Base-by-base conservation (phyloP, 2,797 vertebrate genomes). In the Sebastes vulpes region DNA sequence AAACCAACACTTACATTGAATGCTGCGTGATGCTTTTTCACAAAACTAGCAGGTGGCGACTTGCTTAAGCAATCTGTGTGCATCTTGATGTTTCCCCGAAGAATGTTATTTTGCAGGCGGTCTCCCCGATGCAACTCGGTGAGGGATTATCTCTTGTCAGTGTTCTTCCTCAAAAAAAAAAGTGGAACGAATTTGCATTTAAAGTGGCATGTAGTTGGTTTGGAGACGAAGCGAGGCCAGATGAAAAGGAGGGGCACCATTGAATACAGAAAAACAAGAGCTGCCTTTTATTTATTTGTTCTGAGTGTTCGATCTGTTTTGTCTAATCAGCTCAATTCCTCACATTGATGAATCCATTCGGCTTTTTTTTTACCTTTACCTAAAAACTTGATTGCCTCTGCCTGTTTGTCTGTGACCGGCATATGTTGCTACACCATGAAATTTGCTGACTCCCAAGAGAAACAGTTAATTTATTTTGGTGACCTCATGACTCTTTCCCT, bases 81-180 rank as follows among this genome's bases (percentile, higher is more conserved):
- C 23, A 72, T 90, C 90, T 92, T 87, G 77, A 90, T 80, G 86
- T 83, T 90, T 92, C 87, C 90, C 81, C 16, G 50, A 85, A 87
- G 87, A 93, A 92, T 89, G 87, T 87, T 84, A 80, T 91, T 94
- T 93, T 89, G 78, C 87, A 81, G 77, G 70, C 82, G 52, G 72
- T 83, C 79, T 92, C 86, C 86, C 67, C 68, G 46, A 67, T 84
- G 89, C 79, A 87, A 90, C 91, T 88, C 77, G 9, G 79, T 82
- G 79, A 91, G 87, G 92, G 93, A 95, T 95, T 94, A 95, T 93
- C 91, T 84, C 84, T 87, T 89, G 85, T 92, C 90, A 83, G 89
- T 90, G 89, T 90, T 92, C 88, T 88, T 79, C 79, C 64, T 81
- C 14, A n/a, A 60, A 70, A 84, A 73, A 42, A 82, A 71, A 66